Conservation (phyloP, 1,140 invertebrate species). For the Diploscapter pachys region DNA sequence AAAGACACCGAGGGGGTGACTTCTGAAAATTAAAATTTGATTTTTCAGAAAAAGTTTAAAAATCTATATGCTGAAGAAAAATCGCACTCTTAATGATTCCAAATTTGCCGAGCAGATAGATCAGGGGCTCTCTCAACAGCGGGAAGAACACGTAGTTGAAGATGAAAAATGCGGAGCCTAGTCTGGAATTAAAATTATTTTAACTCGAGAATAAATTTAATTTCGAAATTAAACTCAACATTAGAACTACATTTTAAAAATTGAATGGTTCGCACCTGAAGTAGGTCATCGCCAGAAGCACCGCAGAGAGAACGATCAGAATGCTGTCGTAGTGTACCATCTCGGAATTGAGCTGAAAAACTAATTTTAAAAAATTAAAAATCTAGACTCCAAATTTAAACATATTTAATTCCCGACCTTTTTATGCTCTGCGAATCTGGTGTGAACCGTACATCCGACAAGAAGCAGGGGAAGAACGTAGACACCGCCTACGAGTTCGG, state of each 20-base stretch:
- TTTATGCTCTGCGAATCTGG: slow-evolving; percentile 33
- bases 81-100: slow-evolving; percentile 29
- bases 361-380: not conserved
- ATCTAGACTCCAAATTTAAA: not conserved
- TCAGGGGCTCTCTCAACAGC: slow-evolving; percentile 49
- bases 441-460: slow-evolving; percentile 43
- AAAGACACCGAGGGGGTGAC: slow-evolving; percentile 38
- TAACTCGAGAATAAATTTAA: not conserved
- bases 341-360: slow-evolving; percentile 40
- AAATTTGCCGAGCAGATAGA: slow-evolving; percentile 35
- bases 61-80: not conserved
- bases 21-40: slow-evolving; percentile 27
- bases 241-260: not conserved
- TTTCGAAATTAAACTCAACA: not conserved
- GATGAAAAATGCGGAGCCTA: slow-evolving; percentile 52
- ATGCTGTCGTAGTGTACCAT: slow-evolving; percentile 53
- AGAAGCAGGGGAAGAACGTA: slow-evolving; percentile 55
- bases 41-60: not conserved
- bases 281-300: slow-evolving; percentile 48
- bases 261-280: not conserved
- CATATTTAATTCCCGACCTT: not conserved
- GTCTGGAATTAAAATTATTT: slow-evolving; percentile 1
- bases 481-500: slow-evolving; percentile 52
- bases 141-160: slow-evolving; percentile 55
- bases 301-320: slow-evolving; percentile 43